A percentile compares a stretch with the other conserved stretches of the same genome.
Conservation (phyloP, 1,140 invertebrate genomes). For the Rhagoletis zephyria region DNA sequence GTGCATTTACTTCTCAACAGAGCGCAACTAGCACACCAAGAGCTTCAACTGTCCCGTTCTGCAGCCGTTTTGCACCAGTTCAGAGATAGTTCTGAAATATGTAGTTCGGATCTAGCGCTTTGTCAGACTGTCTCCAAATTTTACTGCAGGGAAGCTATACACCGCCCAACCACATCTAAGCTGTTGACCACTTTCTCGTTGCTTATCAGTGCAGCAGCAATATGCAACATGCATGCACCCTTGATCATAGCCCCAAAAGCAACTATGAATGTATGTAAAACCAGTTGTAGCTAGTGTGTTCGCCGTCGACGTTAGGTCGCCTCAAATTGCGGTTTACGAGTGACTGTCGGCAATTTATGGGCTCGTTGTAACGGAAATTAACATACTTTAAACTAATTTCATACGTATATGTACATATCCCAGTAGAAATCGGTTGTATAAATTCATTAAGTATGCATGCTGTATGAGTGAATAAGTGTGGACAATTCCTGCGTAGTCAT, state of each 20-base stretch:
- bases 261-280: background rate
- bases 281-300: background rate
- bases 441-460: too few relatives aligned
- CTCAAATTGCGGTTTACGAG: background rate
- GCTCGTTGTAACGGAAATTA: constrained; percentile 45
- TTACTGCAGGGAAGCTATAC: background rate
- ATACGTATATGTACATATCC: too few relatives aligned
- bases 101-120: too few relatives aligned
- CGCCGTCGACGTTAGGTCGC: constrained; percentile 9
- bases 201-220: background rate
- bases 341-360: constrained; percentile 13
- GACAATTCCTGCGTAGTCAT: too few relatives aligned
- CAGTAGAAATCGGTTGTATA: too few relatives aligned
- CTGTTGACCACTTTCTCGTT: background rate
- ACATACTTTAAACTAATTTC: constrained; percentile 38
- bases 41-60: too few relatives aligned
- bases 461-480: too few relatives aligned
- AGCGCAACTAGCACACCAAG: too few relatives aligned
- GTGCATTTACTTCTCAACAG: too few relatives aligned
- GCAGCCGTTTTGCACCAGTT: too few relatives aligned
- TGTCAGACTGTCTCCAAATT: too few relatives aligned
- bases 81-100: too few relatives aligned
- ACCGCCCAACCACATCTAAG: background rate
- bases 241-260: background rate
- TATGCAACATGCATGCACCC: background rate